Evolutionary conservation across 1,140 invertebrate species (phyloP), one percentile per base, ranked within the genome.

Genomic region (Papilio machaon): DNA sequence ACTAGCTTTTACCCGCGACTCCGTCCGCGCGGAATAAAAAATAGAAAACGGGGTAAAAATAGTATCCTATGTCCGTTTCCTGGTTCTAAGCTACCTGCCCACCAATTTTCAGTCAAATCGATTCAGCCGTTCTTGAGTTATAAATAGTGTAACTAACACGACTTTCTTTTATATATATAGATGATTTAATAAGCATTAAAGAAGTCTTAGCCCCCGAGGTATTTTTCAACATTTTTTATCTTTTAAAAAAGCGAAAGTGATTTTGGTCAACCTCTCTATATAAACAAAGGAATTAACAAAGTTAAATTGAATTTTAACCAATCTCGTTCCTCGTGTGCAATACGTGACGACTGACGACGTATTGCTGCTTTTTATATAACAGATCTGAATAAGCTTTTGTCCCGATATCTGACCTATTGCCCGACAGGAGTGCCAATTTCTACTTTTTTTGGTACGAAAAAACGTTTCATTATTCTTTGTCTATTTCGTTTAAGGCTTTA

Each of bases 241-340:
- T 49, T 76, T 19, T 30, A 75, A 19, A 30, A 47, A 23, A 75
- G 23, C 15, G 17, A 46, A 75, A 19, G 17, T 19, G 46, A 73
- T 7, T 7, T 46, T 46, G 15, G 58, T 5, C 49, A 23, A 77
- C 58, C 23, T 6, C 30, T 52, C 52, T 77, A 5, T 23, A 77
- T 35, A 77, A 13, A 77, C 47, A 54, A 30, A 6, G 10, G 19
- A 52, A 35, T 5, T 23, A 60, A 77, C 17, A 58, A 77, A 77
- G 49, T 75, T 52, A 77, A 77, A 60, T 76, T 76, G 74, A 76
- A 76, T 76, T 76, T 75, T 54, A 11, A 38, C 13, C 49, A 17
- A 77, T 58, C 49, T 30, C 30, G 43, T 54, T 23, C 8, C n/a
- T 17, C 75, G 52, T 43, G 30, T 11, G 30, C 52, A 77, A 77